These are phyloP conservation scores for Geophilus truncorum DNA, from an alignment of 2,888 invertebrate species.

Conservation along the genomic window DNA sequence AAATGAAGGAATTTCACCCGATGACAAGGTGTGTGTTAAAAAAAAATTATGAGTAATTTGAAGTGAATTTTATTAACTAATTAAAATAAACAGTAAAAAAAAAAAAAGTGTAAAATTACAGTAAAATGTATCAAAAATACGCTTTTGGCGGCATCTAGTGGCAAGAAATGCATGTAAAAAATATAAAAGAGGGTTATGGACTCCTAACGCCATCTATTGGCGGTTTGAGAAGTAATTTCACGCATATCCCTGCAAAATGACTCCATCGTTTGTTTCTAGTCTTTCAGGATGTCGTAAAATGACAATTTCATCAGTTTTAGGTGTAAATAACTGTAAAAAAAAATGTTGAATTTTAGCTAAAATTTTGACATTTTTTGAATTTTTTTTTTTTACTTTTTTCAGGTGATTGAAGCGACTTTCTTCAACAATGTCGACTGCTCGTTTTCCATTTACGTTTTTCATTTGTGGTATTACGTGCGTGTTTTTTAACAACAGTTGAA, in stretches of 20 bases:
- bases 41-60: background rate
- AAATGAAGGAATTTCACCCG: no score
- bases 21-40: background rate
- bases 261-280: background rate
- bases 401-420: background rate
- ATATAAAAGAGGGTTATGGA: background rate
- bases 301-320: background rate
- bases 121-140: no score
- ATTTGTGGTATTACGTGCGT: background rate
- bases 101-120: background rate
- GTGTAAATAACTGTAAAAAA: background rate
- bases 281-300: background rate
- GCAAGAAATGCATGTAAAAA: background rate
- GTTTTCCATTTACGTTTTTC: background rate
- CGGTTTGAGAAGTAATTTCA: background rate
- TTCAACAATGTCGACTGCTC: background rate
- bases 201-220: background rate
- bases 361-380: background rate
- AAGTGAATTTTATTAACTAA: background rate
- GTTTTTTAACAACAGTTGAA: background rate
- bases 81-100: background rate
- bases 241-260: background rate
- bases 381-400: conserved; percentile 1
- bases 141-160: background rate
- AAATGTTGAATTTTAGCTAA: background rate